Conservation (phyloP, 2,113 vertebrate species). For the Mustela lutreola region DNA sequence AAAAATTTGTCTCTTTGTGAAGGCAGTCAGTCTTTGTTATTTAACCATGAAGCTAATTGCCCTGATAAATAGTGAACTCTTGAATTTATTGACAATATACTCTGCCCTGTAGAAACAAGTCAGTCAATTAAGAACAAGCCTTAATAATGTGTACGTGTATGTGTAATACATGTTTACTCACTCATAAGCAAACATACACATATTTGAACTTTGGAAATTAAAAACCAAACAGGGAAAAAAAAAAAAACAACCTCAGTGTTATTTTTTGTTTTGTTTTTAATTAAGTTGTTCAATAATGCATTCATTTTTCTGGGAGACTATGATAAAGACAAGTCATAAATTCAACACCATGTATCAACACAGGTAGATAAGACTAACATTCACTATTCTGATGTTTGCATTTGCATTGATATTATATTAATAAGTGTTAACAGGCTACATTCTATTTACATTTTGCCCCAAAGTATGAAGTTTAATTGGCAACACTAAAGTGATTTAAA, state of each 20-base stretch:
- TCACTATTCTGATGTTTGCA: background rate
- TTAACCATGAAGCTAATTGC: conserved; percentile 8
- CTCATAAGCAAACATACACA: background rate
- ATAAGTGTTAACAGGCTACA: background rate
- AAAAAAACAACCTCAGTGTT: background rate
- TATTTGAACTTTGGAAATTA: conserved; percentile 18
- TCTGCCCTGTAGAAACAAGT: conserved; percentile 2
- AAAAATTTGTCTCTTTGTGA: background rate
- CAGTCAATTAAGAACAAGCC: conserved; percentile 1
- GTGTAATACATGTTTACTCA: background rate
- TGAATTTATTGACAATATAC: conserved; percentile 37
- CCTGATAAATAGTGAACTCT: conserved; percentile 23
- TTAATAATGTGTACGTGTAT: background rate
- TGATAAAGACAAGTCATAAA: conserved; percentile 10
- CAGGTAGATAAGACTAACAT: background rate
- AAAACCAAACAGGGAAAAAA: background rate
- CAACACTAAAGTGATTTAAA: background rate
- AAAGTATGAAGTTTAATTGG: conserved; percentile 14
- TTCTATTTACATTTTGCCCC: background rate
- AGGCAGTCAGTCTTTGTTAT: background rate
- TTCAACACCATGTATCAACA: background rate
- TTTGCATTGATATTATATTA: background rate
- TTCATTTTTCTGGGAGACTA: conserved; percentile 18
- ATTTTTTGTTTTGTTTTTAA: conserved; percentile 47
- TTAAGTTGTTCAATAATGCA: conserved; percentile 45